A percentile compares a stretch with the other conserved stretches of the same genome.
Conservation (phyloP, 1,140 invertebrate species). For the Orussus abietinus region DNA sequence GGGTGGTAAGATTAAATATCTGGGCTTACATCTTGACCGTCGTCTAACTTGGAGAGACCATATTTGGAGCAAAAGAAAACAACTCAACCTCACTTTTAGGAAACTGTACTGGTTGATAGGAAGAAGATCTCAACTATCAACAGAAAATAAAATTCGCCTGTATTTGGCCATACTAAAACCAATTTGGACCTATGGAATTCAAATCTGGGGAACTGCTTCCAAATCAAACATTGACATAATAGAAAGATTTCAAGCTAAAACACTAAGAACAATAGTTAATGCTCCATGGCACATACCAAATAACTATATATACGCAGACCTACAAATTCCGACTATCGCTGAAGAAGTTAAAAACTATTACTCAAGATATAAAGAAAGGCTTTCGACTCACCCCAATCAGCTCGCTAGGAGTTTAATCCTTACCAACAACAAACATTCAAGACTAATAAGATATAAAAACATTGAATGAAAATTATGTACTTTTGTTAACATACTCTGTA, state of each 20-base stretch:
- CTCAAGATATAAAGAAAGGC: too few species aligned
- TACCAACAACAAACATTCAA: neutral
- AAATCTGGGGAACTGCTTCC: conserved; percentile 32
- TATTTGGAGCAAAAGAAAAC: conserved; percentile 10
- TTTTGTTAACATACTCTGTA: too few species aligned
- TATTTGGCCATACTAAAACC: conserved; percentile 33
- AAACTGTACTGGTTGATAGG: conserved; percentile 22
- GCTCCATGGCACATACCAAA: conserved; percentile 21
- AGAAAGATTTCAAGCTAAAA: conserved; percentile 26
- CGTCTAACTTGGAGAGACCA: conserved; percentile 14
- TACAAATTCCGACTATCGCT: too few species aligned
- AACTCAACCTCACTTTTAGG: conserved; percentile 6
- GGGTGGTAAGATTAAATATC: conserved; percentile 5
- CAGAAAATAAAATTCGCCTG: conserved; percentile 30
- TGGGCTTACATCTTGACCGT: conserved; percentile 14
- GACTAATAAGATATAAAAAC: conserved; percentile 1
- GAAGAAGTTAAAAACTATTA: too few species aligned
- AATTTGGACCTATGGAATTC: conserved; percentile 34
- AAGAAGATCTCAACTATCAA: conserved; percentile 1
- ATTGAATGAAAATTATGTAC: neutral
- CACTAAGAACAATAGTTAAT: conserved; percentile 22
- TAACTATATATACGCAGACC: too few species aligned
- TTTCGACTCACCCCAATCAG: too few species aligned
- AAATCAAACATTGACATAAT: conserved; percentile 27
- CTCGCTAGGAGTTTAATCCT: neutral